phyloP scores from a whole-genome alignment of 64 coral and sea anemone species.

The Pachyseris speciosa region DNA sequence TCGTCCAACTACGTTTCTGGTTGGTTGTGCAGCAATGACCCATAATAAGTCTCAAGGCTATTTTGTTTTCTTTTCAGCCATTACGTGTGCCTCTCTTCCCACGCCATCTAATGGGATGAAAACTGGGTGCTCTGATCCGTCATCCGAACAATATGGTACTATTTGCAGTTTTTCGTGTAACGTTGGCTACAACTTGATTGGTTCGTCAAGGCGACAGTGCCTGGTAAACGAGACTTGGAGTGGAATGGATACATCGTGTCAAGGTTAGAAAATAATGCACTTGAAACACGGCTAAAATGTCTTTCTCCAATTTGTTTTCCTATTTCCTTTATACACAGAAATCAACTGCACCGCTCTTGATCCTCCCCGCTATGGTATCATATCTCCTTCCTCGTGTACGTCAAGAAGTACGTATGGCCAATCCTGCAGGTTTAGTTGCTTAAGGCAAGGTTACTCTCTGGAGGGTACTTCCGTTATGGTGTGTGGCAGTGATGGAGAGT shows the following conservation, averaged over 20 bases:
- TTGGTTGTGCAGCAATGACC: neutral
- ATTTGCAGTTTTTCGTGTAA: conserved; percentile 52
- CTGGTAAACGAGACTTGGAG: conserved; percentile 54
- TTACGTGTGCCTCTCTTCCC: conserved; percentile 13
- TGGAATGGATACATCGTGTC: conserved; percentile 20
- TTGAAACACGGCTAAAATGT: neutral
- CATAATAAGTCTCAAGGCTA: neutral
- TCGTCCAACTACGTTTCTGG: too few species aligned
- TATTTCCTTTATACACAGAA: neutral
- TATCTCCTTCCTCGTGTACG: conserved; percentile 16
- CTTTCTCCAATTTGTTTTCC: neutral
- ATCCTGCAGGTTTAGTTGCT: conserved; percentile 32
- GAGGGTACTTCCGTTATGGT: conserved; percentile 11
- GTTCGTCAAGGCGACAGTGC: conserved; percentile 32
- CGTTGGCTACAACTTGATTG: conserved; percentile 6
- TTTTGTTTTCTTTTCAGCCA: neutral
- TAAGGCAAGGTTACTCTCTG: conserved; percentile 9
- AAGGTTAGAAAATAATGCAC: conserved; percentile 31
- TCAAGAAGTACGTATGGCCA: neutral
- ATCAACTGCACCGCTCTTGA: conserved; percentile 30
- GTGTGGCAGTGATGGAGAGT: conserved; percentile 36
- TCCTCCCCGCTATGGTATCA: neutral
- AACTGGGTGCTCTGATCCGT: neutral
- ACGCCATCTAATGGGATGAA: conserved; percentile 15
- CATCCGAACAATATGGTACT: conserved; percentile 32